Evolutionary conservation across 2,888 invertebrate species (phyloP), one percentile per base, ranked within the genome.

Genomic region (Leucozona laternaria): DNA sequence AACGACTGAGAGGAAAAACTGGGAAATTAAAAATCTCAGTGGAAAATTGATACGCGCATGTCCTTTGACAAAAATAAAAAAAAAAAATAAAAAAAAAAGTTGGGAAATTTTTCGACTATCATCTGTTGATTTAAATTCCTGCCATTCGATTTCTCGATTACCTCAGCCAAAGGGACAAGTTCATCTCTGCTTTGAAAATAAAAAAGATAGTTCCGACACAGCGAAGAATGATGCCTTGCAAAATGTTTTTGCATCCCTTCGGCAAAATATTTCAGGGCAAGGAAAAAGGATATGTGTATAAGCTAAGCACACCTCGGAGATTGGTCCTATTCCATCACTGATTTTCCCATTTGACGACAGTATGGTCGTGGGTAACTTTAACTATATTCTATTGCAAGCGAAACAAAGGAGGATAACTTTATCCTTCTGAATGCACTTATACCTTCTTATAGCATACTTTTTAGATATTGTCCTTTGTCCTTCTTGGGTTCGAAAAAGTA

Each of bases 101-200:
- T 45, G 75, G 75, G 80, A 80, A 76, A 70, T 78, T 81, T 57
- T 7, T 31, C 34, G 45, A 5, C 22, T 48, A 79, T 79, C 79
- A 83, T 75, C 83, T 83, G 83, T 83, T 83, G 83, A 83, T 73
- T 48, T 73, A 20, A 55, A 71, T 57, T 62, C 55, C 22, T 25
- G 60, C 25, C 58, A 22, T 77, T 60, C 28, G 60, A 60, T 48
- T 60, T 58, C n/a, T 28, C n/a, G n/a, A 22, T 28, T 31, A 25
- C 15, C 70, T 71, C 11, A 57, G 40, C 48, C 48, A 57, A 57
- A 17, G 79, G 79, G 64, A 64, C 57, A 79, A 66, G 37, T 79
- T 73, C 57, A 50, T 64, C 79, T 20, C 28, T 78, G 53, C 43
- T 31, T 31, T 31, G 34, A 15, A 62, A 71, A 13, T 2, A n/a